Base-by-base conservation (phyloP, 2,888 invertebrate species). In the Agonopterix subpropinquella region DNA sequence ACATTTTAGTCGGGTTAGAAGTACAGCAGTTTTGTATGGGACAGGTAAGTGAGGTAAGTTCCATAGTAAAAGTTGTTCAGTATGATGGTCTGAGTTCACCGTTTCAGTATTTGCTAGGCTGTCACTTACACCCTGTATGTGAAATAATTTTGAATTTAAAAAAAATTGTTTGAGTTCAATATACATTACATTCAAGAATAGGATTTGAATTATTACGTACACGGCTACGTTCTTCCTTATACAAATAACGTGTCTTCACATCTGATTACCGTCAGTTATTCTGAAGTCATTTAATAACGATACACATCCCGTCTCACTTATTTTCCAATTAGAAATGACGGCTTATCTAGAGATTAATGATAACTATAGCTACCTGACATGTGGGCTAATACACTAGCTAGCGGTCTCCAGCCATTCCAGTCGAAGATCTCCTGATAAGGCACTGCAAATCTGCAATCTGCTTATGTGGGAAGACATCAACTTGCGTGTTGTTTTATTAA, bases 301-400 rank as follows among this genome's bases (percentile, higher is more conserved):
- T 61, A 39, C 39, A 58, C 65, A 64, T 76, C 70, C 67, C 58
- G 63, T 63, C 65, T 65, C 68, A 67, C 68, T 77, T 77, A 74
- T 68, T 73, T 65, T 73, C 71, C 75, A 80, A 77, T 82, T 77
- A 81, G 71, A 80, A 76, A 73, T 76, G 76, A 77, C 72, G 66
- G 65, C 58, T 61, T 70, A 75, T 71, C 68, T 61, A 55, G 57
- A 75, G 78, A 83, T 80, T 68, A 74, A 73, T 70, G 75, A 78
- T 76, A 72, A 64, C 61, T 71, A 71, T 71, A 67, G 64, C 67
- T 61, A 63, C 63, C 63, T 35, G 73, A 70, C 71, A 70, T 74
- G 69, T 67, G 70, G 65, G 67, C 70, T 78, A 75, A 76, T 77
- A 77, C 69, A 28, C 28, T 1, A 71, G 75, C 71, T 69, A 70